Base-by-base conservation (phyloP, 2,113 vertebrate species). In the Nestor notabilis region DNA sequence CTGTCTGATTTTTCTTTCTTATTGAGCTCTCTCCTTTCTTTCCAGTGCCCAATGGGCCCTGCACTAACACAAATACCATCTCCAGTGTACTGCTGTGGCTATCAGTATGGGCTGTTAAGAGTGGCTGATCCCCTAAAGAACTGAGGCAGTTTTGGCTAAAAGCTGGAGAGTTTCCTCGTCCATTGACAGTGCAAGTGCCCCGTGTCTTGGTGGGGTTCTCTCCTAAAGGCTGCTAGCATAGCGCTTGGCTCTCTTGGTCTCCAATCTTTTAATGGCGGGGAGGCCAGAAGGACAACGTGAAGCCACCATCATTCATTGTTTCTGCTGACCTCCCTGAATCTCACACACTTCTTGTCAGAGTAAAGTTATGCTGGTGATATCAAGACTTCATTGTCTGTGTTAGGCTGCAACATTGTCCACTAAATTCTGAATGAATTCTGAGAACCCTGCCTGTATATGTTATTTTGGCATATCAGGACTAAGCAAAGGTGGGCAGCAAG, bases 231-330 rank as follows among this genome's bases (percentile, higher is more conserved):
- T 83, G 53, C 75, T 14, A 28, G 55, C 24, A 44, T 4, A 37
- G 24, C n/a, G 7, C 47, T 47, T 18, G 33, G 17, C 28, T 74
- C 28, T 53, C 13, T 7, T 33, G 44, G 27, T 17, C 68, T 83
- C 41, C 56, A n/a, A 11, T 18, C 43, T 68, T 74, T 37, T 15
- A 63, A 44, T 0, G 4, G 41, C 4, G 23, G 21, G 1, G 25
- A 86, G n/a, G 49, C 23, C 7, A 13, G 35, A 66, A 39, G 69
- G 55, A 41, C 9, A 19, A 17, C 0, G 0, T 0, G 2, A 86
- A 50, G 55, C 13, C 76, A 71, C 35, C 8, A 10, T 10, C 5
- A 16, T 63, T 71, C 35, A 15, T 35, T 13, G 7, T 31, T 64
- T 44, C 74, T 63, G 24, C 56, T 11, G 6, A 31, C 11, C 31